These are phyloP conservation scores for Halocynthia aurantium DNA, from an alignment of 23 tunicate genomes.

Conservation along the genomic window DNA sequence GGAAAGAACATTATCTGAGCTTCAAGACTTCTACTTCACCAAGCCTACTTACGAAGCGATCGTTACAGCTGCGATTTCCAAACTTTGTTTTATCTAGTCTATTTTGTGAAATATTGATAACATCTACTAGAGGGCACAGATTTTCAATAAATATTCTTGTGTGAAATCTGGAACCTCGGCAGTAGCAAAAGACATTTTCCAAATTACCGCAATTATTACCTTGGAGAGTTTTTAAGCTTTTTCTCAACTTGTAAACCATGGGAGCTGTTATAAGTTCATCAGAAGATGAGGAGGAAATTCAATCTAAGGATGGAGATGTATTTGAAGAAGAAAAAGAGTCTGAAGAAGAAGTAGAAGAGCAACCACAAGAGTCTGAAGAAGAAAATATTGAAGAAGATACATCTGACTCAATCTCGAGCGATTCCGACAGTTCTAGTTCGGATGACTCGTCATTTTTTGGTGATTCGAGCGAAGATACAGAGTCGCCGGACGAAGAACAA, in stretches of 20 bases:
- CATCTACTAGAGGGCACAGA: no score
- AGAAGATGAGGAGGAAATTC: conserved; percentile 37
- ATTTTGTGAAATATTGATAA: no score
- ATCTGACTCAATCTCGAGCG: conserved; percentile 5
- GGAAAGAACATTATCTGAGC: no score
- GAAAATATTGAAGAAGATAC: conserved; percentile 9
- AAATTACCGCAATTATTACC: not conserved
- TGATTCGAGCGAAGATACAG: conserved; percentile 20
- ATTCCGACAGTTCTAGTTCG: conserved; percentile 5
- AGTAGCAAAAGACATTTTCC: not conserved
- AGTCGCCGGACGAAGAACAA: conserved; percentile 11
- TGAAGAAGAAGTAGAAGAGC: not conserved
- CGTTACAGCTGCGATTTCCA: no score
- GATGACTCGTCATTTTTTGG: conserved; percentile 21
- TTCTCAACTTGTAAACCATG: conserved; percentile 32
- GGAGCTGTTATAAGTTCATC: conserved; percentile 82
- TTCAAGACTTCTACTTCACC: no score
- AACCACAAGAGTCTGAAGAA: not conserved
- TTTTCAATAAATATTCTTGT: no score
- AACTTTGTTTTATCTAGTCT: no score
- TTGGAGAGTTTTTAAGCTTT: not conserved
- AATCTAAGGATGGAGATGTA: not conserved
- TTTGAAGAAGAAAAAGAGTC: conserved; percentile 1
- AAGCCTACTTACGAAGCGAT: no score
- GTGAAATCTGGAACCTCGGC: not conserved